Evolutionary conservation across 2,797 vertebrate species (phyloP).

Genomic region (Neosilurus mollespiculum): DNA sequence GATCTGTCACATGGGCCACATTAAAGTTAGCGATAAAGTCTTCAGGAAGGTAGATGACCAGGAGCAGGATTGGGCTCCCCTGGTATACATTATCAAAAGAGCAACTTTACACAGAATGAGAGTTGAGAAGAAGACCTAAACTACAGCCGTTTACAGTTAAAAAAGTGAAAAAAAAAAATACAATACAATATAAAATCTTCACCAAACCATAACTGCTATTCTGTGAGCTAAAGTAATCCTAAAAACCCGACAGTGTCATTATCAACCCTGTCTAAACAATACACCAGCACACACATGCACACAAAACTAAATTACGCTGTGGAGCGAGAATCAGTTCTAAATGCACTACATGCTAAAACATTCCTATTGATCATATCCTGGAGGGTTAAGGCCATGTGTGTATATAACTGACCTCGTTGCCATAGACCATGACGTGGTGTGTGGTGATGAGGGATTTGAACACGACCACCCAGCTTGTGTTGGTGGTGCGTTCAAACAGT

Average conservation of each 20-base stretch:
- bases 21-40: no score
- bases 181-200: neutral
- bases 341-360: neutral
- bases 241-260: neutral
- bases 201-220: neutral
- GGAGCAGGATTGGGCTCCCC: no score
- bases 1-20: no score
- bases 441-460: constrained; percentile 94
- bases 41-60: no score
- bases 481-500: constrained; percentile 89
- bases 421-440: constrained; percentile 94
- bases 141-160: neutral
- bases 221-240: neutral
- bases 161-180: neutral
- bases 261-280: neutral
- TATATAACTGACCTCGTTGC: constrained; percentile 83
- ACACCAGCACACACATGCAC: neutral
- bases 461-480: constrained; percentile 96
- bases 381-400: neutral
- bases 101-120: neutral
- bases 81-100: neutral
- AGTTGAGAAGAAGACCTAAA: neutral
- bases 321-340: neutral
- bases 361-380: no score
- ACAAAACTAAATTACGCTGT: neutral